Base-by-base conservation (phyloP, 2,888 invertebrate genomes). In the Dynastes hyllus region DNA sequence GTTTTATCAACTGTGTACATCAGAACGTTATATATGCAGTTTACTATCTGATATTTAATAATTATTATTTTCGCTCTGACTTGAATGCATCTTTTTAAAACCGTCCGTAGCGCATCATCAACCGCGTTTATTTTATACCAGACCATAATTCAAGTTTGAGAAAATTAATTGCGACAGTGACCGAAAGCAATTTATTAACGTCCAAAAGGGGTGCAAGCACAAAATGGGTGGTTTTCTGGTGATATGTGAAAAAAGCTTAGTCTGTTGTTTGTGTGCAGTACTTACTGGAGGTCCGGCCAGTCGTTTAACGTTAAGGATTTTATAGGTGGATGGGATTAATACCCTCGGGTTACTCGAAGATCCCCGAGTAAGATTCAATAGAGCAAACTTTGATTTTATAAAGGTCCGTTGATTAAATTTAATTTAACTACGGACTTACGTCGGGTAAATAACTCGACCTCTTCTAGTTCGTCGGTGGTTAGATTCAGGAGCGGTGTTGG, bases 111-210 rank as follows among this genome's bases (percentile, higher is more conserved):
- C 22, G 55, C 58, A 37, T 22, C 51, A 50, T 22, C 58, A 11
- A 73, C 22, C 45, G 58, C 61, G 45, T 58, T 37, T 73, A 61
- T 61, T 45, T 37, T 22, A 22, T 53, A n/a, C 58, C 27, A 73
- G 27, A 1, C 22, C 73, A 73, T 73, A 73, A 73, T 73, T 73
- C 73, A 73, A 73, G 73, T 73, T 73, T 73, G 58, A 61, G 73
- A 73, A 73, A 73, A 73, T 73, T 73, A 73, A 73, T 73, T 73
- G 73, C 58, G 73, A 73, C 73, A 73, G 73, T 73, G 73, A 73
- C 73, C 73, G 73, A 73, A 73, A 61, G 73, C 73, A 73, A 73
- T 73, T 73, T 73, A 73, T 73, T 73, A 73, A 73, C 73, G 73
- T 73, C 73, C 58, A 58, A 32, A 58, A 58, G 37, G 73, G 73